Evolutionary conservation across 2,797 vertebrate genomes (phyloP), one percentile per base, ranked within the genome.

Genomic region (Oophaga sylvatica): DNA sequence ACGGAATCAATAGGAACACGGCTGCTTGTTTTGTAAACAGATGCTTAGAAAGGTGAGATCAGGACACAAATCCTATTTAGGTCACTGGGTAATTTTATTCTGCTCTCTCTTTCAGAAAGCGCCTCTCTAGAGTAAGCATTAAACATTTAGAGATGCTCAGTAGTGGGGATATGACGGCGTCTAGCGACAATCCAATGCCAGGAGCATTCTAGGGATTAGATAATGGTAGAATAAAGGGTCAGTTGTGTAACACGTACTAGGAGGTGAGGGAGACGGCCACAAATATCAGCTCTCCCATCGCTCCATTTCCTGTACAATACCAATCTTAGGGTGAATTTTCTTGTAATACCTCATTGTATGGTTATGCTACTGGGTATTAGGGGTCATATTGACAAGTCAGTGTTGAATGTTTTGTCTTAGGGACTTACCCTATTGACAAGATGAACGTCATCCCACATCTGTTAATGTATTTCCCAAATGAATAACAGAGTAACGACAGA

Each of bases 61-160:
- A 92, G 92, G 91, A 91, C 88, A 91, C 85, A 5, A 83, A 63
- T 20, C 29, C 63, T 91, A 93, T 92, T 92, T 92, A 92, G 91
- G 92, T 90, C 88, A 88, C 77, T 87, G 87, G 89, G 91, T 93
- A 91, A 92, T 91, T 93, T 80, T 91, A 91, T 92, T 93, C 71
- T 89, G 65, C 78, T 87, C 62, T 35, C 5, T n/a, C 86, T 78
- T 81, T 78, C 48, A 68, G 35, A 60, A 79, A 48, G 59, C 48
- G 56, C 48, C 63, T 41, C 20, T 68, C 79, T 48, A 77, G 60
- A 82, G 63, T 68, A 68, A 81, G 67, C 79, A 77, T 76, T 59
- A 88, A 88, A 77, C 71, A 87, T 83, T 87, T 87, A 87, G 75
- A 41, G 60, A 31, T 19, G 20, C 65, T 65, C 41, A 35, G 31